These are phyloP conservation scores for Lacerta bilineata DNA, from an alignment of 2,797 vertebrate genomes.

Conservation along the genomic window DNA sequence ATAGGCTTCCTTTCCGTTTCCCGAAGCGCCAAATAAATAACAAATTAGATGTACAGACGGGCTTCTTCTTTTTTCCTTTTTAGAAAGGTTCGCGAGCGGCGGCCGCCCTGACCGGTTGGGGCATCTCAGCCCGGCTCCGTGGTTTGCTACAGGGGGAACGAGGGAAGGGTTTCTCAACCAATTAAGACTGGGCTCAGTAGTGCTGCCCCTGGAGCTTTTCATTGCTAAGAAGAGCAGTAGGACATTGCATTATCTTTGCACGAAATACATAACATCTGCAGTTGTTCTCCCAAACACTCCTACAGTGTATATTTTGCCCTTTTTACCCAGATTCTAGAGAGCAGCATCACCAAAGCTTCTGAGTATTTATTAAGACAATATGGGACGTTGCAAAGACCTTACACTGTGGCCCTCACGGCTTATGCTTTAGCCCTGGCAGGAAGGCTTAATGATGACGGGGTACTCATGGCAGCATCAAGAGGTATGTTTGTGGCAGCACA, in stretches of 20 bases:
- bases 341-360: slow-evolving; percentile 78
- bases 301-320: background rate
- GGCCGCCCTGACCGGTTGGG: too few species aligned
- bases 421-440: slow-evolving; percentile 85
- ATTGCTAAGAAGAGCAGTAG: too few species aligned
- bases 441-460: slow-evolving; percentile 57
- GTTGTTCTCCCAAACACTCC: background rate
- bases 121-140: too few species aligned
- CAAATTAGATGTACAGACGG: too few species aligned
- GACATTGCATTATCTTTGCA: background rate
- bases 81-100: too few species aligned
- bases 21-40: too few species aligned
- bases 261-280: too few species aligned
- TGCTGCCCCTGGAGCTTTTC: too few species aligned
- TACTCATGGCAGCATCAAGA: slow-evolving; percentile 70
- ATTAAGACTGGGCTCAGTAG: background rate
- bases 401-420: slow-evolving; percentile 86
- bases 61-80: too few species aligned
- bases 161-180: background rate
- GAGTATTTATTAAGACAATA: slow-evolving; percentile 79
- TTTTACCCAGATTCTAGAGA: slow-evolving; percentile 76
- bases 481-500: slow-evolving; percentile 57
- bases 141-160: too few species aligned
- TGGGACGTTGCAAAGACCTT: slow-evolving; percentile 79
- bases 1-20: too few species aligned